A percentile compares a stretch with the other conserved stretches of the same genome.
phyloP scores from a whole-genome alignment of 2,797 vertebrate species.

The Apogon hyalosoma region DNA sequence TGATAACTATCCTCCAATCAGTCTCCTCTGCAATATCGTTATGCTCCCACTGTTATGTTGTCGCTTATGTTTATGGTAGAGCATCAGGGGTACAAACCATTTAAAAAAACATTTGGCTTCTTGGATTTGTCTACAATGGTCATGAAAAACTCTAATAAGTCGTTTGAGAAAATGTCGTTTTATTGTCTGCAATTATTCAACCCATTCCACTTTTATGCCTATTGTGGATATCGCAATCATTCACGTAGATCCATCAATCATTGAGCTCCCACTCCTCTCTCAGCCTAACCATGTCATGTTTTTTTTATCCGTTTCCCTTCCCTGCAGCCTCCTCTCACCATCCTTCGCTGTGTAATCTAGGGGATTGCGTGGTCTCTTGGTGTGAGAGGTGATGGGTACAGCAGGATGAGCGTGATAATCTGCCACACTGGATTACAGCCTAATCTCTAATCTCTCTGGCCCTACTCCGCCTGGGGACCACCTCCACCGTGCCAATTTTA shows the following conservation, averaged over 20 bases:
- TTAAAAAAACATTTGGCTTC: conserved; percentile 26
- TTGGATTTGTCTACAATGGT: conserved; percentile 21
- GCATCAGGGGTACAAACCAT: conserved; percentile 38
- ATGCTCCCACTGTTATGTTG: conserved; percentile 44
- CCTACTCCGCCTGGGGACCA: conserved; percentile 71
- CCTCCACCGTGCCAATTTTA: conserved; percentile 74
- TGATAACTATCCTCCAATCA: conserved; percentile 67
- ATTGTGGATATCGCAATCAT: conserved; percentile 26
- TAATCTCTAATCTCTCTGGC: conserved; percentile 82
- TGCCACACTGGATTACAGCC: conserved; percentile 82
- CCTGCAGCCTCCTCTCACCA: conserved; percentile 51
- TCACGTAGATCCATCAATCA: conserved; percentile 58
- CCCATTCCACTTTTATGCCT: conserved; percentile 25
- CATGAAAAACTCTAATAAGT: conserved; percentile 23
- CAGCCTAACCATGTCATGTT: conserved; percentile 37
- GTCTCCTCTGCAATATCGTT: conserved; percentile 48
- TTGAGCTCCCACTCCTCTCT: conserved; percentile 11
- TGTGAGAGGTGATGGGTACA: conserved; percentile 82
- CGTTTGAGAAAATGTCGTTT: conserved; percentile 29
- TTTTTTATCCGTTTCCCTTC: conserved; percentile 56
- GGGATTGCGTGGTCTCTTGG: conserved; percentile 79
- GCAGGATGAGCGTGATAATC: conserved; percentile 83
- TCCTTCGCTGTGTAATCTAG: conserved; percentile 73
- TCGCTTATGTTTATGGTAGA: conserved; percentile 40
- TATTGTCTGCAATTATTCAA: conserved; percentile 35